phyloP scores from a whole-genome alignment of 1,140 invertebrate species.

The Drosophila serrata region DNA sequence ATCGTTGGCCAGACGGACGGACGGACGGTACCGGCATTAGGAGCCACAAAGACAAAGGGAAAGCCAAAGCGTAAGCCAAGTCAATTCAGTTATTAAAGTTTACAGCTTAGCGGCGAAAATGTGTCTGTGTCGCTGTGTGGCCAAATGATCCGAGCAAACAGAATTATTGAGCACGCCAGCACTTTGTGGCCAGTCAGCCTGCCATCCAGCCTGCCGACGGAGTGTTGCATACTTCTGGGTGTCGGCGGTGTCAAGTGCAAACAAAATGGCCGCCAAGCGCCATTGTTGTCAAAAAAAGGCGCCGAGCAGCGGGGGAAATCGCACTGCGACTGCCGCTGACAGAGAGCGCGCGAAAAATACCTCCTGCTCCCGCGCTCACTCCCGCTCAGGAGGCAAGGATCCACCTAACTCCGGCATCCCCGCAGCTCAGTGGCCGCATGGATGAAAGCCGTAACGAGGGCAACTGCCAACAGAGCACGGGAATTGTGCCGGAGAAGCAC shows the following conservation, averaged over 20 bases:
- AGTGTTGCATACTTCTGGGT: slow-evolving; percentile 42
- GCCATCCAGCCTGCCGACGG: background rate
- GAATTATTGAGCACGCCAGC: slow-evolving; percentile 49
- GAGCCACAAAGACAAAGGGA: slow-evolving; percentile 32
- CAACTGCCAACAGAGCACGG: slow-evolving; percentile 13
- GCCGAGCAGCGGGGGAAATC: background rate
- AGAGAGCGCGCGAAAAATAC: slow-evolving; percentile 67
- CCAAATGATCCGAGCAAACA: slow-evolving; percentile 46
- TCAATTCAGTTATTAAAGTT: slow-evolving; percentile 50
- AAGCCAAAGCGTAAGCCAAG: slow-evolving; percentile 5
- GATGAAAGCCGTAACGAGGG: slow-evolving; percentile 20
- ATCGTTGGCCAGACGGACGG: slow-evolving; percentile 7
- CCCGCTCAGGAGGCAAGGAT: slow-evolving; percentile 9
- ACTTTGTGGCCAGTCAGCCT: slow-evolving; percentile 14
- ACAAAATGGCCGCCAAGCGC: slow-evolving; percentile 66
- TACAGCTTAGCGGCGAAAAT: slow-evolving; percentile 26
- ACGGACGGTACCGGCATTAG: background rate
- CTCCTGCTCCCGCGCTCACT: too few species aligned
- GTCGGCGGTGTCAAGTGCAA: slow-evolving; percentile 67
- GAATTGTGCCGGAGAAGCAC: slow-evolving; percentile 29
- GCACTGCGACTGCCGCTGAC: slow-evolving; percentile 50
- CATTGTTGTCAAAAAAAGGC: slow-evolving; percentile 53
- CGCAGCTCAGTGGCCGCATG: slow-evolving; percentile 14
- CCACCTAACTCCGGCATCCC: slow-evolving; percentile 16
- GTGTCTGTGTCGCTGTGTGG: background rate